Conservation (phyloP, 2,888 invertebrate species). For the Cosmia trapezina region DNA sequence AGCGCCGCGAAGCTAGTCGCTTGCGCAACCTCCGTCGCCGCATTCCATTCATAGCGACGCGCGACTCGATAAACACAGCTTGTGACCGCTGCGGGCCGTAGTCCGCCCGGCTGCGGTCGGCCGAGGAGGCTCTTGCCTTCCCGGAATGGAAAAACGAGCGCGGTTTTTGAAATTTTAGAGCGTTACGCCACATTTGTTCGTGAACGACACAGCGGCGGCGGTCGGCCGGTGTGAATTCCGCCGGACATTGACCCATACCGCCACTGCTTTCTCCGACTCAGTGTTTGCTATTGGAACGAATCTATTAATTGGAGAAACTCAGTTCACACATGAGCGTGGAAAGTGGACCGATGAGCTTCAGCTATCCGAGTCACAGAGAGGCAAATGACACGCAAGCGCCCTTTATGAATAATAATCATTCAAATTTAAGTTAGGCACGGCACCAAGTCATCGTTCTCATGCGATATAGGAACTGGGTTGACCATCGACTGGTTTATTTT, state of each 20-base stretch:
- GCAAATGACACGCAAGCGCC: constrained; percentile 58
- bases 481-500: constrained; percentile 5
- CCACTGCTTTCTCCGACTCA: constrained; percentile 88
- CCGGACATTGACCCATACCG: constrained; percentile 87
- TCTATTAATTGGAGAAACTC: constrained; percentile 91
- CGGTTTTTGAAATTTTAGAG: constrained; percentile 87
- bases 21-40: constrained; percentile 88
- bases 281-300: constrained; percentile 90
- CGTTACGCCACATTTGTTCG: constrained; percentile 88
- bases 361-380: constrained; percentile 67
- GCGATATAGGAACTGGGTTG: not conserved
- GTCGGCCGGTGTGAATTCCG: constrained; percentile 86
- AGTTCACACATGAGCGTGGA: constrained; percentile 90
- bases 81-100: constrained; percentile 61
- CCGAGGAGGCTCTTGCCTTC: constrained; percentile 73
- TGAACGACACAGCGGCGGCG: constrained; percentile 87
- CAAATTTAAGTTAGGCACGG: constrained; percentile 44
- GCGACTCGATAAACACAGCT: constrained; percentile 74
- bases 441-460: constrained; percentile 23
- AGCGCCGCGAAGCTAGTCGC: constrained; percentile 81
- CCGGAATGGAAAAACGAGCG: constrained; percentile 82
- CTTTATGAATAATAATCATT: constrained; percentile 57
- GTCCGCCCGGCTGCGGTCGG: constrained; percentile 54
- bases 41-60: constrained; percentile 89
- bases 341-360: constrained; percentile 85